Evolutionary conservation across 1,140 invertebrate genomes (phyloP).

Genomic region (Marisa cornuarietis): DNA sequence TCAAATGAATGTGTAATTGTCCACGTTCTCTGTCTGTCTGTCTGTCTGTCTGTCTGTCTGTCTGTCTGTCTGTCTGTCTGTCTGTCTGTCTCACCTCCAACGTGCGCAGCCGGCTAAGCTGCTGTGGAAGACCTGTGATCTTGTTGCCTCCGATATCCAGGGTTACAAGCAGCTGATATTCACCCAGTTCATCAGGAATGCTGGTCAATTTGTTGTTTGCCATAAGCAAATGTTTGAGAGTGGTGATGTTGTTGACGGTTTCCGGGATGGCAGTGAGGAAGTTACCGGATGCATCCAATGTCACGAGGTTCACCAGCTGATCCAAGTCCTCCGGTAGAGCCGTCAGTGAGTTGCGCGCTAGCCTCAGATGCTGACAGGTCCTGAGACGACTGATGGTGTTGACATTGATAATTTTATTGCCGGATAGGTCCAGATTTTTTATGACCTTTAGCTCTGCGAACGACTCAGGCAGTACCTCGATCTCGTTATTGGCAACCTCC

Average conservation of each 20-base stretch:
- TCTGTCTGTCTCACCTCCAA: slow-evolving; percentile 33
- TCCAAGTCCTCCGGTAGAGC: slow-evolving; percentile 50
- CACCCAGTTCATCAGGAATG: slow-evolving; percentile 51
- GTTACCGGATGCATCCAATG: slow-evolving; percentile 52
- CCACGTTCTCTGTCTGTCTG: slow-evolving; percentile 3
- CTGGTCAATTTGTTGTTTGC: slow-evolving; percentile 50
- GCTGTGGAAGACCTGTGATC: slow-evolving; percentile 51
- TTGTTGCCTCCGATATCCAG: slow-evolving; percentile 56
- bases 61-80: slow-evolving; percentile 2
- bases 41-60: slow-evolving; percentile 17
- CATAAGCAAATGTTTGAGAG: slow-evolving; percentile 47
- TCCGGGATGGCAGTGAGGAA: slow-evolving; percentile 45
- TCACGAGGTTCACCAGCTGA: slow-evolving; percentile 45
- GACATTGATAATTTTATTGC: slow-evolving; percentile 47
- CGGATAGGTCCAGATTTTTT: slow-evolving; percentile 46
- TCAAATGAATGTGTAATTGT: not conserved
- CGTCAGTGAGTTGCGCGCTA: slow-evolving; percentile 45
- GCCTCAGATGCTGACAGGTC: slow-evolving; percentile 39
- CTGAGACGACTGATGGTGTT: slow-evolving; percentile 43
- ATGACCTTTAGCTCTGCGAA: slow-evolving; percentile 47
- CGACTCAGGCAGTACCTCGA: slow-evolving; percentile 46
- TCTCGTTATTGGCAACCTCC: slow-evolving; percentile 50
- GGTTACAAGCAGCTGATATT: slow-evolving; percentile 49
- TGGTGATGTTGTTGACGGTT: slow-evolving; percentile 48
- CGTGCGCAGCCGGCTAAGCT: slow-evolving; percentile 49